Evolutionary conservation across 2,113 vertebrate species (phyloP).

Genomic region (Progne subis): DNA sequence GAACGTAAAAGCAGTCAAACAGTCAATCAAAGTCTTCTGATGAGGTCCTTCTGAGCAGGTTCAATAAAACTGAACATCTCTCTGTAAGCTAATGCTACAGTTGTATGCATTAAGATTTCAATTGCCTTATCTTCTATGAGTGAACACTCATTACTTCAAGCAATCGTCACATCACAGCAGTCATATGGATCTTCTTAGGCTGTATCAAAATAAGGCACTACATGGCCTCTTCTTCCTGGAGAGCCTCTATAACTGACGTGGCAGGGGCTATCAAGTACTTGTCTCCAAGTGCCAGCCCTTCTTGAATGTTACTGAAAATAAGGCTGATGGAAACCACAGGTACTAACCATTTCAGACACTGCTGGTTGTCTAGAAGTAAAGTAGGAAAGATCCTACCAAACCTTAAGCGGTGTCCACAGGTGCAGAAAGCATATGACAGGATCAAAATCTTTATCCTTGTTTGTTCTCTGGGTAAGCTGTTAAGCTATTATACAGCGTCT

Average conservation of each 20-base stretch:
- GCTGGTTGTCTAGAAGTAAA: background rate
- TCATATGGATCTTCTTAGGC: background rate
- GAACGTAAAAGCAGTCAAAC: background rate
- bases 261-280: background rate
- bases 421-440: background rate
- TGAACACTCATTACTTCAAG: background rate
- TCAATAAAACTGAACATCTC: background rate
- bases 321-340: background rate
- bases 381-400: background rate
- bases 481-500: fast-evolving
- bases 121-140: background rate
- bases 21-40: background rate
- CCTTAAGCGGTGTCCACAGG: background rate
- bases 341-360: background rate
- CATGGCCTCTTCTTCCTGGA: background rate
- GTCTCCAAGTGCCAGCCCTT: background rate
- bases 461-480: background rate
- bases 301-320: background rate
- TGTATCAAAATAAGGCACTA: background rate
- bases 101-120: background rate
- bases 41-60: background rate
- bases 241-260: background rate
- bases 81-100: background rate
- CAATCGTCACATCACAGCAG: background rate
- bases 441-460: background rate